Base-by-base conservation (phyloP, 2,113 vertebrate genomes). In the Nicator chloris region DNA sequence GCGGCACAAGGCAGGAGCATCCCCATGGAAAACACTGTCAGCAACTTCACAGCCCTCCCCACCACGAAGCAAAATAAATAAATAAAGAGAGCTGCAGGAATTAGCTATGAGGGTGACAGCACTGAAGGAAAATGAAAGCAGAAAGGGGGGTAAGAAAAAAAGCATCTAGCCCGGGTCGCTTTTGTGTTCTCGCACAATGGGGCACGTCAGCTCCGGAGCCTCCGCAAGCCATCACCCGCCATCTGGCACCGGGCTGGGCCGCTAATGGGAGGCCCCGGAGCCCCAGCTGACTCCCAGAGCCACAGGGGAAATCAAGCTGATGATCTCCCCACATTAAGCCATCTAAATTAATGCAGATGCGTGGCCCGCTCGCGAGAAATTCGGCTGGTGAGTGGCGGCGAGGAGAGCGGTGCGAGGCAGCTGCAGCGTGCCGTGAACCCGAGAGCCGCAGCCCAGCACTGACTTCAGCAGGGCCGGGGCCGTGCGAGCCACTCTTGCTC, bases 201-300 rank as follows among this genome's bases (percentile, higher is more conserved):
- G 95, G 71, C 76, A 87, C 57, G 88, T 96, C 97, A 96, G 91
- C 91, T 91, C 82, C 47, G 39, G 77, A 92, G 94, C 94, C 95
- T 92, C 93, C 72, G 31, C 89, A 84, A 97, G 96, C 93, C 95
- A 94, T 96, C 95, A 94, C 93, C 94, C 85, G 24, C 97, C 98
- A 98, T 98, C 97, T 98, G 98, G 95, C 97, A 95, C 86, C 47
- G 84, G 92, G 93, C 82, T 95, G 83, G 95, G 59, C 90, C 28
- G n/a, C 97, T 95, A 95, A 96, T 95, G 94, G 79, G 96, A 95
- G 95, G 90, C 96, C 88, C 85, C 30, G 28, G 92, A 68, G 77
- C 96, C 96, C 97, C 98, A 98, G 98, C 98, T 98, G 98, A 98
- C 97, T 94, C 91, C 33, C 64, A 54, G 49, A 95, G 86, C 75